A percentile compares a stretch with the other conserved stretches of the same genome.
Evolutionary conservation across 1,140 invertebrate genomes (phyloP).

Genomic region (Tyrophagus putrescentiae): DNA sequence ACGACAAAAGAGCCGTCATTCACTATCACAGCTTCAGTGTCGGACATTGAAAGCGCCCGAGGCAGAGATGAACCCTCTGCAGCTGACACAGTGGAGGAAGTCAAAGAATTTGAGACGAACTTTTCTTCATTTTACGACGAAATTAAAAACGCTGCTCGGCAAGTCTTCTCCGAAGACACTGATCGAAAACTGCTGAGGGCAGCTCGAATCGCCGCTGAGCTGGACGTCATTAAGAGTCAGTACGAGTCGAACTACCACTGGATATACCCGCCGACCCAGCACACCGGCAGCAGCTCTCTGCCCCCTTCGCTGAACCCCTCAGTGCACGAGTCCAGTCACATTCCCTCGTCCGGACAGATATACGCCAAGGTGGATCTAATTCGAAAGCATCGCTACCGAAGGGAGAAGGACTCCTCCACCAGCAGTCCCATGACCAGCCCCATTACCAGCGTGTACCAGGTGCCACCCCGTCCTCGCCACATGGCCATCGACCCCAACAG

Average conservation of each 20-base stretch:
- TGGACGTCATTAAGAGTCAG: constrained; percentile 11
- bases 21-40: not conserved
- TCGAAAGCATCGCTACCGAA: constrained; percentile 15
- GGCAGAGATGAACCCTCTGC: too few species aligned
- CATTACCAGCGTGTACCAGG: constrained; percentile 9
- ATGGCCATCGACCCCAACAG: not conserved
- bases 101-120: too few species aligned
- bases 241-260: not conserved
- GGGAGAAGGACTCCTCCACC: constrained; percentile 1
- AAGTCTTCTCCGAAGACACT: constrained; percentile 14
- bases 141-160: constrained; percentile 10
- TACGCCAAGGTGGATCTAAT: constrained; percentile 18
- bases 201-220: constrained; percentile 13
- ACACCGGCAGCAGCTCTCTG: not conserved
- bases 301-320: constrained; percentile 4
- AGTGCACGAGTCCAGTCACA: constrained; percentile 9
- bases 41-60: not conserved
- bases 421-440: too few species aligned
- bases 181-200: constrained; percentile 10
- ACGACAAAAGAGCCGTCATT: not conserved
- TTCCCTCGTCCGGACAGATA: not conserved
- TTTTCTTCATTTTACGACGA: constrained; percentile 15
- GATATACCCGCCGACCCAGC: constrained; percentile 5
- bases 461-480: not conserved
- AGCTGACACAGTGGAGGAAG: not conserved